These are phyloP conservation scores for Peromyscus melanophrys DNA, from an alignment of 2,797 vertebrate genomes.

Conservation along the genomic window DNA sequence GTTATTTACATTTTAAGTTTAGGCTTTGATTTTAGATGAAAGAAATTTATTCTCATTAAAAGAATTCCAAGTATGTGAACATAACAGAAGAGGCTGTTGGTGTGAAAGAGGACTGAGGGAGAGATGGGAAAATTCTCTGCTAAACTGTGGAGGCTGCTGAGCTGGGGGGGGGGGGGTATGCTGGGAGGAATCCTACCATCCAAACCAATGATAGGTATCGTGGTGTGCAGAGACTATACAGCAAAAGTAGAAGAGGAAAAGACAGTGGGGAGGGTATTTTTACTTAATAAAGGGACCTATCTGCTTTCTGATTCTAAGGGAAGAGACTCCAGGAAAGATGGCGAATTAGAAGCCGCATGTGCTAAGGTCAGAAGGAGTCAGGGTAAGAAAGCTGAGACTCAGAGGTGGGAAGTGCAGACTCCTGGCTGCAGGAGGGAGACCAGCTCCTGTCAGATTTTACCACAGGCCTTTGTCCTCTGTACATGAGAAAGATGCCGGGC, in stretches of 20 bases:
- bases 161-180: neutral
- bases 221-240: neutral
- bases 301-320: constrained; percentile 15
- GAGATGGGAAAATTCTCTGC: constrained; percentile 39
- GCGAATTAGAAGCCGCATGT: neutral
- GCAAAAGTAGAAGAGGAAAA: neutral
- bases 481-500: neutral
- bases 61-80: constrained; percentile 46
- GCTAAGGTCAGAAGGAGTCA: neutral
- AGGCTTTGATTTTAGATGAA: constrained; percentile 71
- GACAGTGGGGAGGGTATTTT: neutral
- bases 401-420: neutral
- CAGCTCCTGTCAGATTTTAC: neutral
- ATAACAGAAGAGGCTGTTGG: constrained; percentile 14
- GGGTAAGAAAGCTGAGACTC: neutral
- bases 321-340: neutral
- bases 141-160: neutral
- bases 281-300: neutral
- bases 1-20: constrained; percentile 61
- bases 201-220: neutral
- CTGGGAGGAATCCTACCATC: neutral
- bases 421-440: neutral
- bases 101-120: constrained; percentile 33
- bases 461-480: neutral
- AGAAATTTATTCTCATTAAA: constrained; percentile 57